These are phyloP conservation scores for Halcyon senegalensis DNA, from an alignment of 2,113 vertebrate species.

Conservation along the genomic window DNA sequence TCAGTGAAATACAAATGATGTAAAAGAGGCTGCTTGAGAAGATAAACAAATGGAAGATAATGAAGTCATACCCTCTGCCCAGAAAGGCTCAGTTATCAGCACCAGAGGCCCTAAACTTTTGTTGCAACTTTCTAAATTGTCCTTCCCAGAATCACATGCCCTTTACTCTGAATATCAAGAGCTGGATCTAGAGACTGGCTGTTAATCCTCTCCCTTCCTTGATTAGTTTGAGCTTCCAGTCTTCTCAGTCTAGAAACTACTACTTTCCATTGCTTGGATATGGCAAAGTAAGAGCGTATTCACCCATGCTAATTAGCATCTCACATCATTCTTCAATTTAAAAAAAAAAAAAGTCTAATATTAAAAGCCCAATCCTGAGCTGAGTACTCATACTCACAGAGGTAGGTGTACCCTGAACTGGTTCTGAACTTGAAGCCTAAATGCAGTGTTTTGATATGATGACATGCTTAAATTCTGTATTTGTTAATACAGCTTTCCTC, in stretches of 20 bases:
- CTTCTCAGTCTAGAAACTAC: background rate
- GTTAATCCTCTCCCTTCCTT: constrained; percentile 32
- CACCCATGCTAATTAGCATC: background rate
- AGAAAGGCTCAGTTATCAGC: background rate
- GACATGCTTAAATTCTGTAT: background rate
- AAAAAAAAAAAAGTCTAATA: background rate
- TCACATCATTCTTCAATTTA: constrained; percentile 5
- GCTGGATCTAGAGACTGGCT: background rate
- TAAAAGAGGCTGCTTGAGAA: background rate
- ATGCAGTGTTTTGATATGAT: background rate
- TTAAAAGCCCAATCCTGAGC: background rate
- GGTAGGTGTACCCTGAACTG: background rate
- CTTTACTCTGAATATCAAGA: constrained; percentile 37
- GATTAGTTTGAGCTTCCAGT: constrained; percentile 9
- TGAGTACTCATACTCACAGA: background rate
- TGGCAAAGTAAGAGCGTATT: background rate
- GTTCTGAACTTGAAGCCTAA: background rate
- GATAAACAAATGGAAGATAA: background rate
- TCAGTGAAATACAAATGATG: background rate
- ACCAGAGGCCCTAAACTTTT: constrained; percentile 40
- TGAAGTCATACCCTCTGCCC: background rate
- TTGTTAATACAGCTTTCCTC: background rate
- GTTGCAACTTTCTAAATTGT: constrained; percentile 36
- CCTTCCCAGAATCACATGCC: background rate
- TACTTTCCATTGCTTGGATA: background rate